Percentiles rank a stretch among this genome's conserved stretches.
Conservation (phyloP, 2,888 invertebrate species). For the Taphrorychus bicolor region DNA sequence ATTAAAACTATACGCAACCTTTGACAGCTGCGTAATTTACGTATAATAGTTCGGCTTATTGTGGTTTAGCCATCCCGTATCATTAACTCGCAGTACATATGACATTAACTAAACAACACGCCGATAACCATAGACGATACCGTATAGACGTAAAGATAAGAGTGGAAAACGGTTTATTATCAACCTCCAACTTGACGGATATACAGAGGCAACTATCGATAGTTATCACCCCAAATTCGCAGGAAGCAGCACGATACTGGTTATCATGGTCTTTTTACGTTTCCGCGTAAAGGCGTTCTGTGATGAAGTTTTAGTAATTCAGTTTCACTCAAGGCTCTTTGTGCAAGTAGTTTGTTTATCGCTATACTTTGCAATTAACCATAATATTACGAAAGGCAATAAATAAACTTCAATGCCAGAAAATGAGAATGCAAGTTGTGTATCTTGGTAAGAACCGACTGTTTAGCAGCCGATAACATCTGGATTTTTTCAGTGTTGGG, state of each 20-base stretch:
- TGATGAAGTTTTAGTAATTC: neutral
- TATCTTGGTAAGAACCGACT: neutral
- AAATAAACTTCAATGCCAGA: constrained; percentile 7
- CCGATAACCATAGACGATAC: neutral
- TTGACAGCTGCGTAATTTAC: too few species aligned
- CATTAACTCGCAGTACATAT: too few species aligned
- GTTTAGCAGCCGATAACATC: constrained; percentile 2
- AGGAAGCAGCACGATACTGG: constrained; percentile 28
- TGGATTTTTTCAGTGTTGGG: neutral
- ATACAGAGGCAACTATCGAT: constrained; percentile 36
- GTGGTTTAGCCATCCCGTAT: too few species aligned
- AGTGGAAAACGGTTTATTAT: neutral
- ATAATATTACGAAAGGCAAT: constrained; percentile 9
- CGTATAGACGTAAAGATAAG: neutral
- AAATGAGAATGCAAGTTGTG: neutral
- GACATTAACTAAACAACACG: neutral
- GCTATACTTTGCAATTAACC: constrained; percentile 2
- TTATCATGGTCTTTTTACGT: constrained; percentile 7
- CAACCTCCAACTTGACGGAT: constrained; percentile 18
- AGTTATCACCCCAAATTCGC: constrained; percentile 36
- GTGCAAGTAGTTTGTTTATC: constrained; percentile 1
- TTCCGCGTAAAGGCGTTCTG: constrained; percentile 1
- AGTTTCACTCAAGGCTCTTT: neutral
- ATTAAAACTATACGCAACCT: too few species aligned
- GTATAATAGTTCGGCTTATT: too few species aligned